Evolutionary conservation across 1,140 invertebrate genomes (phyloP).

Genomic region (Formica exsecta): DNA sequence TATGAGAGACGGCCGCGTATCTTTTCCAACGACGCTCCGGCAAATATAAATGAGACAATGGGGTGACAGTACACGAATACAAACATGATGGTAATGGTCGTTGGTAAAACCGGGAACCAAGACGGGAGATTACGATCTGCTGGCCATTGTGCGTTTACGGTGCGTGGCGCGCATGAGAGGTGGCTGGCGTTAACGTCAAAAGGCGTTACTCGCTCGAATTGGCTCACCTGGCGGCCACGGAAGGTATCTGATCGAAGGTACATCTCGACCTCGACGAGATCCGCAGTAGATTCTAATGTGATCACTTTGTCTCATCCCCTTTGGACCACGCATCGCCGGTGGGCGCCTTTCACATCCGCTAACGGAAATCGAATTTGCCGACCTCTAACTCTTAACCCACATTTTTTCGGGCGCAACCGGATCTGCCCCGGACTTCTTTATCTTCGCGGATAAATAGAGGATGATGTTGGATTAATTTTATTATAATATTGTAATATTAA

Average conservation of each 20-base stretch:
- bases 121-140: conserved; percentile 78
- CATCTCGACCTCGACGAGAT: conserved; percentile 64
- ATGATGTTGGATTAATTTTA: neutral
- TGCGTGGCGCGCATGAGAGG: conserved; percentile 65
- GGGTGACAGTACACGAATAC: conserved; percentile 68
- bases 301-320: conserved; percentile 70
- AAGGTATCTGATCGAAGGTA: conserved; percentile 70
- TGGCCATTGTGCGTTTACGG: conserved; percentile 74
- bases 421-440: neutral
- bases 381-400: conserved; percentile 27
- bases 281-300: conserved; percentile 76
- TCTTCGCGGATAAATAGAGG: neutral
- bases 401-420: neutral
- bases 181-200: conserved; percentile 79
- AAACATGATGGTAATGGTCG: conserved; percentile 77
- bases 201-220: conserved; percentile 77
- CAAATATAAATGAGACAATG: conserved; percentile 76
- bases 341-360: conserved; percentile 31
- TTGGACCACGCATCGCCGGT: conserved; percentile 7
- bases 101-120: conserved; percentile 73
- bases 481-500: neutral
- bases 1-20: conserved; percentile 10
- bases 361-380: conserved; percentile 49
- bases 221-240: conserved; percentile 76
- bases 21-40: conserved; percentile 22